Base-by-base conservation (phyloP, 2,888 invertebrate genomes). In the Hirtodrosophila cameraria region DNA sequence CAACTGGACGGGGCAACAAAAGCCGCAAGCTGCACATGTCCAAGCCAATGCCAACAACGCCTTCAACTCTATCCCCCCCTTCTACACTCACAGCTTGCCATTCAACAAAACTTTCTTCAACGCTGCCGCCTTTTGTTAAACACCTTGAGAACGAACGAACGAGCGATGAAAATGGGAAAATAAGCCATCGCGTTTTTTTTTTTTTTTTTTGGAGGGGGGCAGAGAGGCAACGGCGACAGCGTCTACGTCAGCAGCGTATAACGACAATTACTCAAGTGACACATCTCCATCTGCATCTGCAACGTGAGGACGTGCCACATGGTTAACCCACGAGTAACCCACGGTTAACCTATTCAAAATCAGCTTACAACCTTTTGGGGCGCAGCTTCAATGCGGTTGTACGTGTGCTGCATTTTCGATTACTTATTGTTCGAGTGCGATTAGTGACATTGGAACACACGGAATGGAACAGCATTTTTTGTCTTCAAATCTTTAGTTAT, bases 201-300 rank as follows among this genome's bases (percentile, higher is more conserved):
- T n/a, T n/a, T n/a, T n/a, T n/a, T n/a, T n/a, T n/a, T n/a, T n/a
- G 18, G 50, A 28, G 18, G 36, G n/a, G 35, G 20, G 13, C 43
- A 27, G 25, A 25, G 38, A 30, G 31, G 28, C 31, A 15, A 28
- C 25, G 13, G 28, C 39, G 49, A 38, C 18, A 42, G 39, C n/a
- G n/a, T n/a, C n/a, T n/a, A n/a, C n/a, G n/a, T n/a, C n/a, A 18
- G 27, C n/a, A 15, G 53, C 57, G 57, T 54, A 52, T 52, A 72
- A 75, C 68, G 64, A 78, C 81, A 83, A 81, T 81, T 78, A 81
- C 80, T 81, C 83, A 81, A 80, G 68, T 74, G 83, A 83, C 83
- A 71, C 71, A 71, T 71, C 71, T 71, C 52, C 67, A 67, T 61
- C 55, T 54, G 45, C 70, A 52, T 38, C 60, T 33, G 36, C 35